phyloP scores from a whole-genome alignment of 2,888 invertebrate species.

The Cordilura impudica region DNA sequence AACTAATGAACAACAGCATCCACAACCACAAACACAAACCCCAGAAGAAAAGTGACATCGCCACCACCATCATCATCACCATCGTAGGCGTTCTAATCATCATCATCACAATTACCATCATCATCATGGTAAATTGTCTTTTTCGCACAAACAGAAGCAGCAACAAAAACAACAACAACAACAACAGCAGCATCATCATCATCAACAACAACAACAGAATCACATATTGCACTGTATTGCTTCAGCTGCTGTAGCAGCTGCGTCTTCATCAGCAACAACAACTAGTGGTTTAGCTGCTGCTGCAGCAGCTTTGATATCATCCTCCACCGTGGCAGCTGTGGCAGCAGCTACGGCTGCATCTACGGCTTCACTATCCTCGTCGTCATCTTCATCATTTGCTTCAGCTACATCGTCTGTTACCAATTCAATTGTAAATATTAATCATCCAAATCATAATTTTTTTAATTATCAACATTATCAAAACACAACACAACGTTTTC shows the following conservation, averaged over 20 bases:
- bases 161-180: slow-evolving; percentile 60
- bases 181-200: slow-evolving; percentile 60
- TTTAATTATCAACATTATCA: slow-evolving; percentile 66
- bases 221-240: slow-evolving; percentile 68
- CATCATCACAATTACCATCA: slow-evolving; percentile 65
- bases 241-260: slow-evolving; percentile 66
- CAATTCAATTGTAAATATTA: slow-evolving; percentile 73
- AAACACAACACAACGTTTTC: slow-evolving; percentile 53
- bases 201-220: slow-evolving; percentile 68
- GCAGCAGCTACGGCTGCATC: slow-evolving; percentile 66
- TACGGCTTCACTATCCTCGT: slow-evolving; percentile 65
- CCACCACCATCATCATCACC: slow-evolving; percentile 66
- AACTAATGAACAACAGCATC: slow-evolving; percentile 66
- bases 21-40: slow-evolving; percentile 61
- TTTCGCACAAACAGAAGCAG: slow-evolving; percentile 56
- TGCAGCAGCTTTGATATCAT: slow-evolving; percentile 59
- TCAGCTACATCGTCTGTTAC: slow-evolving; percentile 60
- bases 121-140: slow-evolving; percentile 50
- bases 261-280: slow-evolving; percentile 54
- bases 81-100: slow-evolving; percentile 72
- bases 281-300: slow-evolving; percentile 61
- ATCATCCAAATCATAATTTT: slow-evolving; percentile 65
- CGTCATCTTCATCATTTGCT: slow-evolving; percentile 64
- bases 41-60: slow-evolving; percentile 78
- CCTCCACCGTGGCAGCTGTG: slow-evolving; percentile 56